Base-by-base conservation (phyloP, 2,797 vertebrate species). In the Coluber constrictor region DNA sequence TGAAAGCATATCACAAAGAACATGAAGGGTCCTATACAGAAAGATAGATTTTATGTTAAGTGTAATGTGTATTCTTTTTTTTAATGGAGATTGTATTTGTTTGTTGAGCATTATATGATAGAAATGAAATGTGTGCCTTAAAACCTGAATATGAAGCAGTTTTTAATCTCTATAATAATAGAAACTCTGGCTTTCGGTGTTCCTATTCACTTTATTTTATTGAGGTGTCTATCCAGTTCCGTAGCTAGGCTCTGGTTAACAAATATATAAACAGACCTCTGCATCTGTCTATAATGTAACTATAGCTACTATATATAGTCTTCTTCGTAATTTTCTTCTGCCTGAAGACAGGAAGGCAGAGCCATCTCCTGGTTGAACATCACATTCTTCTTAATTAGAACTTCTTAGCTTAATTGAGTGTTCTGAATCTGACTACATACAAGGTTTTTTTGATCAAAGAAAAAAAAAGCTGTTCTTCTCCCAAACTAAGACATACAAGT, bases 1-100 rank as follows among this genome's bases (percentile, higher is more conserved):
- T 94, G 94, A 95, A 89, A 94, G 88, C 20, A 79, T 93, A 16
- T 86, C 90, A 94, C 91, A 37, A 93, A 70, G 94, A 94, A 91
- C 89, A 92, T 88, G 70, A 20, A 87, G 93, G 95, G 91, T 93
- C n/a, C 92, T 92, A 61, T 83, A 11, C 55, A 93, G 90, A 89
- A 16, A 23, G 5, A 13, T 29, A 37, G 9, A 51, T 63, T 86
- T 86, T 55, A 18, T 37, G 29, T 86, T n/a, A 59, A 11, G 16
- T 27, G 23, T 59, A 83, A 32, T 92, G 47, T 47, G 23, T 55
- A n/a, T 25, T 43, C 10, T 13, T 51, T 27, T 27, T 54, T 55
- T 86, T 13, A 7, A 55, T n/a, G 56, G 27, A 57, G 5, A 20
- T 59, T 70, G 16, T 13, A 11, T 15, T 37, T n/a, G 16, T 15